phyloP scores from a whole-genome alignment of 2,797 vertebrate species.

The Avahi laniger region DNA sequence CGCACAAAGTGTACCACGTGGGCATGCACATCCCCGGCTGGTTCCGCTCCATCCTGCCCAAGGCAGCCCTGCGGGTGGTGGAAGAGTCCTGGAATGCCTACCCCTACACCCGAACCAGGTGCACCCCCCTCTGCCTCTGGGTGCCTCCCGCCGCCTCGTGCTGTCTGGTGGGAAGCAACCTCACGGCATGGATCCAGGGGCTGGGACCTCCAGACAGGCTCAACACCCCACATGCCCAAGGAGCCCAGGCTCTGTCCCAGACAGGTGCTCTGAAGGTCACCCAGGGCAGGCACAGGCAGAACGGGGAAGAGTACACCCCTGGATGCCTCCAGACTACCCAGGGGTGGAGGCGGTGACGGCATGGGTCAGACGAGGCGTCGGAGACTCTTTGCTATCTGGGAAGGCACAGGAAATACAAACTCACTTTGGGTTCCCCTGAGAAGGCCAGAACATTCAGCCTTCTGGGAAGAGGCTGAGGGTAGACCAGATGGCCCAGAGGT shows the following conservation, averaged over 20 bases:
- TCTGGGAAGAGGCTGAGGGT: background rate
- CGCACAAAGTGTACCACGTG: constrained; percentile 98
- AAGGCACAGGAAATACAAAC: background rate
- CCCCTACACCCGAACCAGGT: constrained; percentile 96
- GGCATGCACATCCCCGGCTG: constrained; percentile 99
- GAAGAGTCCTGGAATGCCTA: constrained; percentile 98
- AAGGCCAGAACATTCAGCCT: background rate
- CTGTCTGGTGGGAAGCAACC: background rate
- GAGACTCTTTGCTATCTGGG: background rate
- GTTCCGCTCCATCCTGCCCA: constrained; percentile 97
- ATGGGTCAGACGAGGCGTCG: accelerated
- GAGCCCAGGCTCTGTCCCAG: background rate
- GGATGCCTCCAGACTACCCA: background rate
- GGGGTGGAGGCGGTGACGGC: background rate
- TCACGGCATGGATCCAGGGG: background rate
- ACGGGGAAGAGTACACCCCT: background rate
- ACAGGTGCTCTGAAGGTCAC: background rate
- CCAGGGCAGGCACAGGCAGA: background rate
- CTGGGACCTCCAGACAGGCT: background rate
- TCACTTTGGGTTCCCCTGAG: background rate
- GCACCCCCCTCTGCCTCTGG: background rate
- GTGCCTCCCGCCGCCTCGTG: background rate
- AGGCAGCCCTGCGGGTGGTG: constrained; percentile 94
- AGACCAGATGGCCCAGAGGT: background rate
- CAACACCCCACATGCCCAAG: background rate